Conservation (phyloP, 1,140 invertebrate genomes). For the Xylocopa sonorina region DNA sequence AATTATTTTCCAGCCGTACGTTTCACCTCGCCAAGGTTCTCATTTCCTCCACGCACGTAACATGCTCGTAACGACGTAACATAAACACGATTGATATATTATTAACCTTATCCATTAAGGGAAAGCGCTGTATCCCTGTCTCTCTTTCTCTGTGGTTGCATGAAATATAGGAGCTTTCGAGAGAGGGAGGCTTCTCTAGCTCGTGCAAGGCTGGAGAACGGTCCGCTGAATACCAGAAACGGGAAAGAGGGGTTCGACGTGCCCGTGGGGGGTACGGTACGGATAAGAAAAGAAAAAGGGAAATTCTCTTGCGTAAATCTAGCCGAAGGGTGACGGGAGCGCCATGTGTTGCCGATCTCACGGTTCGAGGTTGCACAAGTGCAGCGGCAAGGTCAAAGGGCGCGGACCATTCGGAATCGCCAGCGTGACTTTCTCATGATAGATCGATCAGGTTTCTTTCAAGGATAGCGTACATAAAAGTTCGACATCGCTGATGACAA, state of each 20-base stretch:
- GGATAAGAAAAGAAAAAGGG: slow-evolving; percentile 59
- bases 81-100: slow-evolving; percentile 80
- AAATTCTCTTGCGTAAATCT: slow-evolving; percentile 70
- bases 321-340: slow-evolving; percentile 56
- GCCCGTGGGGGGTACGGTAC: slow-evolving; percentile 35
- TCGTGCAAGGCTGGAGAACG: slow-evolving; percentile 47
- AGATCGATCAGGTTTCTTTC: background rate
- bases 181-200: slow-evolving; percentile 52
- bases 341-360: slow-evolving; percentile 75
- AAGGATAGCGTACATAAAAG: background rate
- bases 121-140: no score
- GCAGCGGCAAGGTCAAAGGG: slow-evolving; percentile 66
- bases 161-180: slow-evolving; percentile 71
- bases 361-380: slow-evolving; percentile 68
- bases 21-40: background rate
- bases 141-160: no score
- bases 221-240: slow-evolving; percentile 47
- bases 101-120: slow-evolving; percentile 78
- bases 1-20: slow-evolving; percentile 15
- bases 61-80: slow-evolving; percentile 44
- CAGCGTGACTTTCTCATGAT: background rate
- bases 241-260: slow-evolving; percentile 42
- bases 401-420: slow-evolving; percentile 28
- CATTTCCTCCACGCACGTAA: slow-evolving; percentile 33
- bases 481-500: no score